These are phyloP conservation scores for Montipora sp. DNA, from an alignment of 64 coral and sea anemone species.

Conservation along the genomic window DNA sequence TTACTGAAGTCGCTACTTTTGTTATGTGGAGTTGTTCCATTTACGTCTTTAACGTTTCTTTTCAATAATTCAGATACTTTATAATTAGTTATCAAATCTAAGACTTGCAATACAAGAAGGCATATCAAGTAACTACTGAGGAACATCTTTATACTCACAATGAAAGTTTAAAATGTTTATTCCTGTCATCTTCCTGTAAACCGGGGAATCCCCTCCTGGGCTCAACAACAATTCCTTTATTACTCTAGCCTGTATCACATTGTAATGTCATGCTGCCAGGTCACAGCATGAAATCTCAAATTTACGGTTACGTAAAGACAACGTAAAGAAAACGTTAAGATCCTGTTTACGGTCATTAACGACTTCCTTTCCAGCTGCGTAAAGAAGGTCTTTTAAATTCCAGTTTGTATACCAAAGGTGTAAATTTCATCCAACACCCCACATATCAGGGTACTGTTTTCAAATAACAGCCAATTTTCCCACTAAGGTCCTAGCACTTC, in stretches of 20 bases:
- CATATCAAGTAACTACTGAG: neutral
- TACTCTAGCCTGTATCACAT: neutral
- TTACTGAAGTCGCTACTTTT: neutral
- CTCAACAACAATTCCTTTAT: neutral
- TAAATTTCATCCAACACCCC: neutral
- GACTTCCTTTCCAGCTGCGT: too few species aligned
- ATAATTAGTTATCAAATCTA: constrained; percentile 1
- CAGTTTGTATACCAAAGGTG: neutral
- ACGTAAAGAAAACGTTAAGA: too few species aligned
- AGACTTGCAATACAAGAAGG: constrained; percentile 9
- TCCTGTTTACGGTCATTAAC: too few species aligned
- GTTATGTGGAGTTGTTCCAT: too few species aligned
- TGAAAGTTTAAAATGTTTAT: neutral
- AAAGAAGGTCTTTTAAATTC: neutral
- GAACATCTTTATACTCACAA: constrained; percentile 14
- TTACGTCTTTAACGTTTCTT: neutral
- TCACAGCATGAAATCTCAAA: too few species aligned
- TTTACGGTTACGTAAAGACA: too few species aligned
- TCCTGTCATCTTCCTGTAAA: neutral
- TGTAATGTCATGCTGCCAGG: too few species aligned
- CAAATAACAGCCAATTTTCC: neutral
- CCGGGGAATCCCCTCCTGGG: neutral
- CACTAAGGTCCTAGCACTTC: neutral
- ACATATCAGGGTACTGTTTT: neutral
- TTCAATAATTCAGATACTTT: neutral